These are phyloP conservation scores for Trilocha varians DNA, from an alignment of 2,888 invertebrate species.

Conservation along the genomic window DNA sequence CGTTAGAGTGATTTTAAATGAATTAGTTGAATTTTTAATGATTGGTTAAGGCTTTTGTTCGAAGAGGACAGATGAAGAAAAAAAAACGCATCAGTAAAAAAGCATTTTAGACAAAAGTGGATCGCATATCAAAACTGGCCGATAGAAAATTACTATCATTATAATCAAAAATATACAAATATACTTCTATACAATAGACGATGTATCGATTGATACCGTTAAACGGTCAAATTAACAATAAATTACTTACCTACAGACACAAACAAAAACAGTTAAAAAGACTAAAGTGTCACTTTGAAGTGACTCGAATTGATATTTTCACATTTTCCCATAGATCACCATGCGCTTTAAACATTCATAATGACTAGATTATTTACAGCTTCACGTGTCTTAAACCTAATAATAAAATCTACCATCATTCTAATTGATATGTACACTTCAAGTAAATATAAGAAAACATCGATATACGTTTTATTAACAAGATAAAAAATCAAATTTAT, in stretches of 20 bases:
- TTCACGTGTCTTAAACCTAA: not conserved
- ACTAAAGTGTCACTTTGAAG: not conserved
- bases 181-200: not conserved
- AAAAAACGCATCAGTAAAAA: no score
- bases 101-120: no score
- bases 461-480: not conserved
- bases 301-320: not conserved
- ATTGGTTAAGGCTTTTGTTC: no score
- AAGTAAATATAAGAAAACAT: not conserved
- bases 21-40: no score
- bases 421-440: not conserved
- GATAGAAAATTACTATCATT: not conserved
- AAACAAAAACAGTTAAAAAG: no score
- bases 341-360: not conserved
- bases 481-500: no score
- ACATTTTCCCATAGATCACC: not conserved
- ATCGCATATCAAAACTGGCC: no score
- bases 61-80: no score
- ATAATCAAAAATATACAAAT: not conserved
- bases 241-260: no score
- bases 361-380: not conserved
- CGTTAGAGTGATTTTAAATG: no score
- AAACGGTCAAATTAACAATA: not conserved
- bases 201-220: not conserved
- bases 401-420: not conserved